These are phyloP conservation scores for Tiliqua scincoides DNA, from an alignment of 2,113 vertebrate species.

Conservation along the genomic window DNA sequence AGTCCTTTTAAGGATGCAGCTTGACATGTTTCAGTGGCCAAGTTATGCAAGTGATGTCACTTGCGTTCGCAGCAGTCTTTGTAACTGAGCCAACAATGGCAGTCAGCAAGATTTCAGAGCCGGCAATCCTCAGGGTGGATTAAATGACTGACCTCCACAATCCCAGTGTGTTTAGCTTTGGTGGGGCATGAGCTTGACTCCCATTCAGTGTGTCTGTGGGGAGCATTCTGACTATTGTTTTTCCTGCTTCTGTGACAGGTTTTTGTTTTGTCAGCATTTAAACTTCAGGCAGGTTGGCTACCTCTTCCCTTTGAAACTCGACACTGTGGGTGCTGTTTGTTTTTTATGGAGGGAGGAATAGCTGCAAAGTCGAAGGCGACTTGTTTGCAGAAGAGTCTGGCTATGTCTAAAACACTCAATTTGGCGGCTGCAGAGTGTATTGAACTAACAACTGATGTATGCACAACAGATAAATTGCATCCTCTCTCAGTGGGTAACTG, in stretches of 20 bases:
- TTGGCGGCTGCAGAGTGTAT: rapidly evolving
- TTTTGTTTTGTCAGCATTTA: constrained; percentile 33
- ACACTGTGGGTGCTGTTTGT: rapidly evolving
- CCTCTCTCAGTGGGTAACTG: background rate
- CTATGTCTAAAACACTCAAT: background rate
- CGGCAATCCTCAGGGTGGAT: background rate
- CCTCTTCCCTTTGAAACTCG: background rate
- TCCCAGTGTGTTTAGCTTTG: background rate
- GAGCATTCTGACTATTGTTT: constrained; percentile 57
- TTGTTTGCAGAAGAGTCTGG: constrained; percentile 33
- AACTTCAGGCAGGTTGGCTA: constrained; percentile 31
- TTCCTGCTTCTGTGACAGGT: constrained; percentile 19
- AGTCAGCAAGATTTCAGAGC: constrained; percentile 40
- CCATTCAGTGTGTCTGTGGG: constrained; percentile 15
- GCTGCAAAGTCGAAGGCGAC: background rate
- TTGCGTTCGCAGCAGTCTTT: rapidly evolving
- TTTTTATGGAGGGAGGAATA: background rate
- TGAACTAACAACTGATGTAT: rapidly evolving
- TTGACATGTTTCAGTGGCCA: rapidly evolving
- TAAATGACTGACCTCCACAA: constrained; percentile 38
- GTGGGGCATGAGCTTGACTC: constrained; percentile 19
- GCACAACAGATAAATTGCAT: background rate
- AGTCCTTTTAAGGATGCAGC: rapidly evolving
- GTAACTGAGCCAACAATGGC: background rate
- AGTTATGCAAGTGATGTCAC: background rate